Evolutionary conservation across 2,888 invertebrate species (phyloP), one percentile per base, ranked within the genome.

Genomic region (Chrysodeixis includens): DNA sequence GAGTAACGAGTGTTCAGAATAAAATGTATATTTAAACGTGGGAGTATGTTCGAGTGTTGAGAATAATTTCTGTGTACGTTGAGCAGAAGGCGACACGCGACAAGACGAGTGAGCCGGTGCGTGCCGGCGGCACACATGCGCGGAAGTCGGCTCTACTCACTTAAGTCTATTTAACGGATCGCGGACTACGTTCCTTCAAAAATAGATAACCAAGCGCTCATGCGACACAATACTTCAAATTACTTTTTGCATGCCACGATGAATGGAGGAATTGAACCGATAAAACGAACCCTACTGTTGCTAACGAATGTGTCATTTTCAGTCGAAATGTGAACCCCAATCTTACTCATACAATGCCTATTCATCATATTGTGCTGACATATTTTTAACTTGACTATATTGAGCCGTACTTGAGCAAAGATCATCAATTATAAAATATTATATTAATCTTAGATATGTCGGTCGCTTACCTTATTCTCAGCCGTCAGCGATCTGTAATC

Each of bases 111-210:
- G 89, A 87, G 89, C 78, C 88, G 92, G 87, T 90, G 92, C 91
- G 92, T 92, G 85, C 79, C 79, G 81, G 79, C 82, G 85, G 87
- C 90, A 89, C 90, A 92, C 88, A 92, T 92, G 93, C 90, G 86
- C 88, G 92, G 92, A 93, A 92, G 92, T 93, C 87, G 81, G 90
- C 92, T 86, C 84, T 86, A 88, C 91, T 92, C 89, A 84, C 88
- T 90, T 88, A 88, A 90, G 88, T 89, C 92, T 91, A 92, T 93
- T 93, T 93, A 91, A 92, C 92, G 93, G 90, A 90, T 93, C 91
- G 89, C 79, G 86, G 89, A 87, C 82, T 91, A 86, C 89, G 89
- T 90, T 91, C 88, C 88, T 90, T 92, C 90, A 90, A 92, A 92
- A 90, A 92, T 90, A 90, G 90, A 90, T 90, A 91, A 91, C 88